Evolutionary conservation across 53 echinoderm and acorn worm species (phyloP), one percentile per base, ranked within the genome.

Genomic region (Crossaster papposus): DNA sequence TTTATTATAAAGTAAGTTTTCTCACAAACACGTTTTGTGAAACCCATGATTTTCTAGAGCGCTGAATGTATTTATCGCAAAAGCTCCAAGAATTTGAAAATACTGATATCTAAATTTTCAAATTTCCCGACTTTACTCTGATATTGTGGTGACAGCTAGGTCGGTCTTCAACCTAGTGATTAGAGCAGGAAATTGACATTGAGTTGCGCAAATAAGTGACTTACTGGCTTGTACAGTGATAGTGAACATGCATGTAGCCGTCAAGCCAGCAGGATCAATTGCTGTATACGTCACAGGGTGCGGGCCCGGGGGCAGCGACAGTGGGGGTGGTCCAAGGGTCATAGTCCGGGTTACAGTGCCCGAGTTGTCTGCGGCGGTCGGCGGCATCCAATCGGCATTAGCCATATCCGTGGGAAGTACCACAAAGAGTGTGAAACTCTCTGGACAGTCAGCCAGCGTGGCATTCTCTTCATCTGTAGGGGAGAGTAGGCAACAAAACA

Each of bases 171-270:
- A n/a, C n/a, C n/a, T n/a, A n/a, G 36, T 1, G 34, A 32, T 34
- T 31, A 35, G n/a, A 32, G 28, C 36, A 33, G 58, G 30, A 32
- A 14, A 1, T 51, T 58, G 31, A 30, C 3, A 37, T 50, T 58
- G 9, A 58, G 2, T 3, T 74, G 10, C 3, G 31, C 4, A 5
- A 74, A 8, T 20, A 26, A n/a, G n/a, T 8, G 10, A 3, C 82
- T 82, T 82, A 82, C 82, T 22, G 1, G 22, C 65, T 80, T 64
- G 38, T 9, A 93, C 80, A 34, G 55, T 37, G 38, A 93, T 86
- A 38, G 79, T 83, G 81, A 93, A 93, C 2, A 85, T 79, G 80
- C 93, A 93, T 10, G 85, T 55, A 5, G 76, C 93, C 34, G 84
- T 80, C 36, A 68, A 84, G 52, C 86, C 85, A 12, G 58, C 36